phyloP scores from a whole-genome alignment of 2,797 vertebrate genomes.

The Lacerta viridis region DNA sequence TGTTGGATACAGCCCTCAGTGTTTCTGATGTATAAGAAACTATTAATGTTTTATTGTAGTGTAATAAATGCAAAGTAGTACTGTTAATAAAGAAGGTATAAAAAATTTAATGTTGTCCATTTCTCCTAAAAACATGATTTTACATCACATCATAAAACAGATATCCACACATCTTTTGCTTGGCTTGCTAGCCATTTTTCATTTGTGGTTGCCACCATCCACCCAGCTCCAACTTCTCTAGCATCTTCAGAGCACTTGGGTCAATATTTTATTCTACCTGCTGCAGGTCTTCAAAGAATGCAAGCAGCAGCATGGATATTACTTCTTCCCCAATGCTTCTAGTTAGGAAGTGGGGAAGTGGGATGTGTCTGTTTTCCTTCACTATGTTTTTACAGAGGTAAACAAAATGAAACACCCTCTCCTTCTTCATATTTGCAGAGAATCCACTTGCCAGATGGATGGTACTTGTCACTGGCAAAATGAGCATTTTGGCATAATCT shows the following conservation, averaged over 20 bases:
- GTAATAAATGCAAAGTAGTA: neutral
- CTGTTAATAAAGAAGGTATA: too few relatives aligned
- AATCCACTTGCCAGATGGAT: neutral
- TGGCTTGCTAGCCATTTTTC: neutral
- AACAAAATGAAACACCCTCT: too few relatives aligned
- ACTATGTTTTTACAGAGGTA: too few relatives aligned
- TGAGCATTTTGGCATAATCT: neutral
- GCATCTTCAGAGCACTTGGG: neutral
- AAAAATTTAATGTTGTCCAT: neutral
- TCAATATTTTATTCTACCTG: neutral
- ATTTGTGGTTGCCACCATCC: neutral
- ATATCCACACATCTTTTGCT: neutral
- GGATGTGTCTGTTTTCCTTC: neutral
- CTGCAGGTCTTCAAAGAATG: neutral
- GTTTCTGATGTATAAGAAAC: slow-evolving; percentile 17
- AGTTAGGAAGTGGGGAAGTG: neutral
- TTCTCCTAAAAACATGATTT: neutral
- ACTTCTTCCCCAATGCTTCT: neutral
- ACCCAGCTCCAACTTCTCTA: neutral
- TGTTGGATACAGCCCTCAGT: neutral
- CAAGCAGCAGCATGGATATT: neutral
- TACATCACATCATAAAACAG: neutral
- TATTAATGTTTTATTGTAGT: neutral
- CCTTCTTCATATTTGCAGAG: neutral
- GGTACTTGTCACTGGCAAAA: neutral